Percentiles rank a stretch among this genome's conserved stretches.
Conservation (phyloP, 2,888 invertebrate species). For the Lycophotia porphyrea region DNA sequence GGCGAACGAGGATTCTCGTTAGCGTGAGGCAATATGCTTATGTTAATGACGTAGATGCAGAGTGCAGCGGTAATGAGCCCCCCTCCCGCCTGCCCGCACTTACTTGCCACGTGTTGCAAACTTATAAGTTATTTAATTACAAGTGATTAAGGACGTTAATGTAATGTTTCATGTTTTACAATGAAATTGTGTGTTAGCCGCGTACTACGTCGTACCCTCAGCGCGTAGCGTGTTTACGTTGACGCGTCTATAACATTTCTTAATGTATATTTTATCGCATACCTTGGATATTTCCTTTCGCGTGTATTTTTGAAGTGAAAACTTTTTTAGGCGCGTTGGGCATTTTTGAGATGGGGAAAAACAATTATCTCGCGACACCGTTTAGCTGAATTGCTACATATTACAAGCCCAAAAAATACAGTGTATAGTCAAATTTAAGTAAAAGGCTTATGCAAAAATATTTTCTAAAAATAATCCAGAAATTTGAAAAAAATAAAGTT, state of each 20-base stretch:
- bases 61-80: slow-evolving; percentile 73
- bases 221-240: slow-evolving; percentile 25
- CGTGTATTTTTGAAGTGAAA: neutral
- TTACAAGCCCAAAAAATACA: no score
- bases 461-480: no score
- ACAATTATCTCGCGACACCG: no score
- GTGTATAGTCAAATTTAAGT: no score
- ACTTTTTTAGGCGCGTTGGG: no score
- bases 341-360: no score
- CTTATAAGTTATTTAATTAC: slow-evolving; percentile 24
- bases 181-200: slow-evolving; percentile 13
- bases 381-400: no score
- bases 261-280: slow-evolving; percentile 25
- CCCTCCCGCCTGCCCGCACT: slow-evolving; percentile 33
- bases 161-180: slow-evolving; percentile 10
- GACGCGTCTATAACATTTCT: slow-evolving; percentile 4
- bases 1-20: slow-evolving; percentile 61
- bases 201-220: slow-evolving; percentile 26
- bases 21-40: slow-evolving; percentile 60
- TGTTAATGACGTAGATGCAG: slow-evolving; percentile 72
- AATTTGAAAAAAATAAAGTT: no score
- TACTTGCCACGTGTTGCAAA: slow-evolving; percentile 27
- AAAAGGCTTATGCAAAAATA: no score
- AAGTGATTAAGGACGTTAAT: slow-evolving; percentile 24
- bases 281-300: neutral